Evolutionary conservation across 2,113 vertebrate species (phyloP), one percentile per base, ranked within the genome.

Genomic region (Microcebus tavaratra): DNA sequence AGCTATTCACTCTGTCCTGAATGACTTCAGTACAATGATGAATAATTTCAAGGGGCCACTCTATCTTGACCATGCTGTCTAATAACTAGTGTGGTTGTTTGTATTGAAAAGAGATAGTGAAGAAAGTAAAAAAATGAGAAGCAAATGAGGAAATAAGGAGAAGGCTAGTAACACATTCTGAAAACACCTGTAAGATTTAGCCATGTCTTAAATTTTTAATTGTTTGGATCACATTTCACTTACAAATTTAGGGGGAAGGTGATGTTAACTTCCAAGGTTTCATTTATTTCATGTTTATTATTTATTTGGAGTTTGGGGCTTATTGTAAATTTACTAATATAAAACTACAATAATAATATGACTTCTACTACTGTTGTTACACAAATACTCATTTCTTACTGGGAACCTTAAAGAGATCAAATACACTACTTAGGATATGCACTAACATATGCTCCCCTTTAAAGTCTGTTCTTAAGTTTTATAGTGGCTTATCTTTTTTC

Each of bases 401-500:
- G 36, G 12, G 13, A 88, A 85, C 21, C 21, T 85, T 25, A 36
- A 50, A 83, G 29, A 65, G 12, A 84, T 83, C n/a, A 94, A 57
- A 72, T 67, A 70, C 3, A 67, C 31, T 15, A 48, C 36, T 67
- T 78, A 84, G 27, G 67, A 57, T 85, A 70, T 80, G 34, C 27
- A 75, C 4, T 96, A n/a, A 50, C 27, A 27, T 27, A 15, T 39
- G 17, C 5, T 61, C 13, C 36, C 3, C 31, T 95, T 63, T 39
- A 45, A 50, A 81, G 11, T 67, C 3, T 92, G 5, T 65, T 34
- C 63, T 85, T 76, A 84, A 65, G 12, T 85, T 76, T 93, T 65
- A 84, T 39, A 80, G 11, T 63, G 34, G 8, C 27, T 91, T 50
- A n/a, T 95, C 27, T 95, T 90, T 88, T n/a, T 70, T 95, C 21